Evolutionary conservation across 2,797 vertebrate genomes (phyloP).

Genomic region (Carapus acus): DNA sequence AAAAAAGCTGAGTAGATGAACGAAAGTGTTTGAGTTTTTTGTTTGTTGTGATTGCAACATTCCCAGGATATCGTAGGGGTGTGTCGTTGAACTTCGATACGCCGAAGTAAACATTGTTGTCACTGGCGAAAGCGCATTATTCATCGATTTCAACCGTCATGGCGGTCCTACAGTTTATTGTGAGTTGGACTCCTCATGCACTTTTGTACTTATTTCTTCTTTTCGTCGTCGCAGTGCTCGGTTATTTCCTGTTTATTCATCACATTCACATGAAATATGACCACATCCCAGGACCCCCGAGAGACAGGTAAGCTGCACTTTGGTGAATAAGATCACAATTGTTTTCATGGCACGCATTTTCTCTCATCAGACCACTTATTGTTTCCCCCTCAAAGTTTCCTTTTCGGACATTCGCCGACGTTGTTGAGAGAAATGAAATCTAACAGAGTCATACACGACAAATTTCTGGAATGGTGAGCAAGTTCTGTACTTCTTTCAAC

Average conservation of each 20-base stretch:
- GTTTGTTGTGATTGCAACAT: too few species aligned
- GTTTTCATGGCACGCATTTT: too few species aligned
- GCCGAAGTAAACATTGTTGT: too few species aligned
- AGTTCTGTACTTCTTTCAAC: too few species aligned
- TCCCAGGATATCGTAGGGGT: too few species aligned
- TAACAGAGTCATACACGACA: slow-evolving; percentile 22
- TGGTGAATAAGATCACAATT: neutral
- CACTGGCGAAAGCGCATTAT: too few species aligned
- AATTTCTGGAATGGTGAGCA: slow-evolving; percentile 61
- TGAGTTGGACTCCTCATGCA: neutral
- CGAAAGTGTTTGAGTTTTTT: too few species aligned
- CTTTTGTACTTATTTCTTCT: slow-evolving; percentile 30
- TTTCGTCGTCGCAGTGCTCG: slow-evolving; percentile 52
- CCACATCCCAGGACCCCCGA: slow-evolving; percentile 82
- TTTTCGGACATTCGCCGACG: slow-evolving; percentile 51
- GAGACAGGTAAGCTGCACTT: slow-evolving; percentile 69
- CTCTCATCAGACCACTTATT: too few species aligned
- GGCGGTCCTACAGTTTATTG: slow-evolving; percentile 6
- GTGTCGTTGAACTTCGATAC: too few species aligned
- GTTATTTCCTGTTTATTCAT: slow-evolving; percentile 75
- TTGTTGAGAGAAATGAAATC: slow-evolving; percentile 9
- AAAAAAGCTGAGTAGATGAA: too few species aligned
- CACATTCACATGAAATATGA: slow-evolving; percentile 79
- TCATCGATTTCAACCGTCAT: too few species aligned
- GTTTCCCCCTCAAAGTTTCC: slow-evolving; percentile 43